Percentiles rank a stretch among this genome's conserved stretches.
Evolutionary conservation across 2,797 vertebrate species (phyloP).

Genomic region (Naso thynnoides): DNA sequence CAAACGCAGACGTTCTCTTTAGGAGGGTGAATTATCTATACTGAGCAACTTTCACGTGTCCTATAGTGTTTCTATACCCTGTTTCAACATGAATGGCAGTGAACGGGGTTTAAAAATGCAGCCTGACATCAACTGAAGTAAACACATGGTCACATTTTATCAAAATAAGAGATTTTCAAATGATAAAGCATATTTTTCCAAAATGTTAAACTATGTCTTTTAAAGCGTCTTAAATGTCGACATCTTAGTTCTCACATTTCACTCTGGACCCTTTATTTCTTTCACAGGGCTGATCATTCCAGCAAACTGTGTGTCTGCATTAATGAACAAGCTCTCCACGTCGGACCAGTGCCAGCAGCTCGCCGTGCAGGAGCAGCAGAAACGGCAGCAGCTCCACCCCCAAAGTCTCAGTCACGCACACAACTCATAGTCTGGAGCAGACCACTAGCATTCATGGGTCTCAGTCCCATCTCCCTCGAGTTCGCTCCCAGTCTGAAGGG

Average conservation of each 20-base stretch:
- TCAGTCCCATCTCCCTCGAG: conserved; percentile 16
- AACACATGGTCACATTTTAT: no score
- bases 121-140: no score
- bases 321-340: conserved; percentile 94
- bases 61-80: no score
- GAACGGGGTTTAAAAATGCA: no score
- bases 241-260: background rate
- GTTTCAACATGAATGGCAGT: no score
- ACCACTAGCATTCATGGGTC: background rate
- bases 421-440: conserved; percentile 82
- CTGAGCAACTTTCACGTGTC: no score
- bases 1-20: no score
- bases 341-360: conserved; percentile 99
- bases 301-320: conserved; percentile 93
- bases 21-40: no score
- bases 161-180: no score
- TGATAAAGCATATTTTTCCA: background rate
- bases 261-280: background rate
- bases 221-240: background rate
- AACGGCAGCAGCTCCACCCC: conserved; percentile 98
- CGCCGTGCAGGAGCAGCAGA: conserved; percentile 96
- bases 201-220: background rate
- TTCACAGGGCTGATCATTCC: conserved; percentile 96
- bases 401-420: conserved; percentile 94
- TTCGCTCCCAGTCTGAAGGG: conserved; percentile 41